Conservation (phyloP, 2,888 invertebrate genomes). For the Trichogramma evanescens region DNA sequence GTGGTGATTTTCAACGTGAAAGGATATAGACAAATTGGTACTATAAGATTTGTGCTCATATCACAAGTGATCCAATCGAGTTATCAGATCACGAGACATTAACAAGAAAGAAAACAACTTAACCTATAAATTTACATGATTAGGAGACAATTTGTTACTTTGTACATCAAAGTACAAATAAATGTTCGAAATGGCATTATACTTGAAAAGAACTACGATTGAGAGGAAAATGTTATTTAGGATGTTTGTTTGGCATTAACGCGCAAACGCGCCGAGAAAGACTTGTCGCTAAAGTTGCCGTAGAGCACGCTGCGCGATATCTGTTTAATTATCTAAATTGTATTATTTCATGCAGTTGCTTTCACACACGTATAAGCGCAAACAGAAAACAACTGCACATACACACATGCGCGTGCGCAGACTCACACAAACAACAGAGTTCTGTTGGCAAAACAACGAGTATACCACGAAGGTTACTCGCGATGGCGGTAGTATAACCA, state of each 20-base stretch:
- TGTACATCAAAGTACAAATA: too few relatives aligned
- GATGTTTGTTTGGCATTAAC: conserved; percentile 29
- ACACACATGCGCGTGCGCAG: conserved; percentile 2
- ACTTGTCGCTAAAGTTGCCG: conserved; percentile 12
- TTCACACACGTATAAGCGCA: conserved; percentile 8
- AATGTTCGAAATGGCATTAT: too few relatives aligned
- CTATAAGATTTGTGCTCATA: conserved; percentile 3
- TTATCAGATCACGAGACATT: conserved; percentile 20
- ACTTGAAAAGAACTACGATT: too few relatives aligned
- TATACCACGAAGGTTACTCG: conserved; percentile 2
- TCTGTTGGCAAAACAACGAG: neutral
- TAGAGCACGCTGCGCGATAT: conserved; percentile 25
- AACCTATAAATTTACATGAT: too few relatives aligned
- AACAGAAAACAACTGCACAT: conserved; percentile 5
- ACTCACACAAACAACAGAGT: too few relatives aligned
- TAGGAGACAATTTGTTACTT: too few relatives aligned
- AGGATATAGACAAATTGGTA: conserved; percentile 22
- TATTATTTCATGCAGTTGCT: conserved; percentile 27
- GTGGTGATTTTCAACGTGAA: neutral
- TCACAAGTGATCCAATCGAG: conserved; percentile 12
- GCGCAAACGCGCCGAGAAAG: conserved; percentile 12
- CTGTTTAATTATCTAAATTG: conserved; percentile 41
- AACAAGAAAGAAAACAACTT: neutral
- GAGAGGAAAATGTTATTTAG: neutral
- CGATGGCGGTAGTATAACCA: conserved; percentile 10